These are phyloP conservation scores for Eunapius fragilis DNA, from an alignment of 37 sponge, comb jelly and placozoan genomes.

Conservation along the genomic window DNA sequence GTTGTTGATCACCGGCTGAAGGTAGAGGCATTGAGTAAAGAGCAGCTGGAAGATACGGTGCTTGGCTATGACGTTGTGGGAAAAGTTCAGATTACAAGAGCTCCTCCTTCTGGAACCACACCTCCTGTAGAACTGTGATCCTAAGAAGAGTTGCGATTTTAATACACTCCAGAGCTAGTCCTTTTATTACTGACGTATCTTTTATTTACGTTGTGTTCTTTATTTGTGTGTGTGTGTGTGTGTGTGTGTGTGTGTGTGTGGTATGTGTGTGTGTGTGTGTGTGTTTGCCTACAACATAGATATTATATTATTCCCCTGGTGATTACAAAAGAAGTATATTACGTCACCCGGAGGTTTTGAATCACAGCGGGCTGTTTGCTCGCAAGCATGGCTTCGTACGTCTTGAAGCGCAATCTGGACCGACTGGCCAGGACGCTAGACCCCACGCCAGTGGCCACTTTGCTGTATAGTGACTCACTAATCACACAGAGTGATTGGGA, in stretches of 20 bases:
- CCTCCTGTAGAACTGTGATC: no score
- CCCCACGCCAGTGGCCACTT: slow-evolving; percentile 3
- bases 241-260: no score
- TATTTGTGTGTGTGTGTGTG: background rate
- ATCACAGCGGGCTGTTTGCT: no score
- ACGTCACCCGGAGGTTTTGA: no score
- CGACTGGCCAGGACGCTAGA: slow-evolving; percentile 15
- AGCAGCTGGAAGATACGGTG: background rate
- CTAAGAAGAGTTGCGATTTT: no score
- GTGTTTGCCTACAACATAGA: no score
- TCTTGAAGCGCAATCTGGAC: background rate
- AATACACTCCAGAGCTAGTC: no score
- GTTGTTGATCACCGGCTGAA: background rate
- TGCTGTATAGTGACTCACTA: background rate
- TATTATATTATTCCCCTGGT: no score
- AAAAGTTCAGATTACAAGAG: background rate
- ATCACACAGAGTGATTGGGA: slow-evolving; percentile 11
- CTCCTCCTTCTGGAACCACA: no score
- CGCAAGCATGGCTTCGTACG: background rate
- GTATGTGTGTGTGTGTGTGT: no score
- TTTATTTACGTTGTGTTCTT: background rate
- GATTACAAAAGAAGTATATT: no score
- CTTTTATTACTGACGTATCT: background rate
- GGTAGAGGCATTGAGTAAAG: background rate
- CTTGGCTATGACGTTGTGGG: background rate